These are phyloP conservation scores for Pelmatolapia mariae DNA, from an alignment of 2,113 vertebrate species.

Conservation along the genomic window DNA sequence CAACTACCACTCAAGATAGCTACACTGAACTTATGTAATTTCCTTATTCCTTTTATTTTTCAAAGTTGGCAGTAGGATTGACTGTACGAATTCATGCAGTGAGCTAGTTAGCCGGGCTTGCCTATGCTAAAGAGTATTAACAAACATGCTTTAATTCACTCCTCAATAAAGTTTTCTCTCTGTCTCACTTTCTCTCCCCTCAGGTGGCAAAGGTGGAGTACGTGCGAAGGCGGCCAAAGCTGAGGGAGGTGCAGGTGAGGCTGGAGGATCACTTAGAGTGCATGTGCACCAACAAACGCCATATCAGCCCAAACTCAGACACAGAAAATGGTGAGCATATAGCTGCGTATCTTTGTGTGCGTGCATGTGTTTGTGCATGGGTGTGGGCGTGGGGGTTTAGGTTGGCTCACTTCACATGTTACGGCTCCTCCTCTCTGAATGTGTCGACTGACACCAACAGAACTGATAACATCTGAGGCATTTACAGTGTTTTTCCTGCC, in stretches of 20 bases:
- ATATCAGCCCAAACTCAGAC: slow-evolving; percentile 78
- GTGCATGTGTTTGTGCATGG: neutral
- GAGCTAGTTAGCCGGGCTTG: neutral
- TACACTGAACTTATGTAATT: neutral
- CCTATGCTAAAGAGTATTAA: neutral
- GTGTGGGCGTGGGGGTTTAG: neutral
- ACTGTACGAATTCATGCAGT: neutral
- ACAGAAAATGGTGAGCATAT: slow-evolving; percentile 81
- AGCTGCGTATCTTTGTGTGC: neutral
- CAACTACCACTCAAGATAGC: neutral
- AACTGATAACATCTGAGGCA: slow-evolving; percentile 50
- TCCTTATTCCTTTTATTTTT: neutral
- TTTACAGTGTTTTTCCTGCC: slow-evolving; percentile 33
- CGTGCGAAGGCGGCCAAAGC: slow-evolving; percentile 86
- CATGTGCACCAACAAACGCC: slow-evolving; percentile 78
- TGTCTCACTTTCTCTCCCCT: neutral
- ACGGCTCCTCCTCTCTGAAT: slow-evolving; percentile 19
- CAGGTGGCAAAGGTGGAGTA: slow-evolving; percentile 98
- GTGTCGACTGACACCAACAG: slow-evolving; percentile 8
- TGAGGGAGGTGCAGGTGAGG: slow-evolving; percentile 92
- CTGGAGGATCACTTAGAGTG: slow-evolving; percentile 97
- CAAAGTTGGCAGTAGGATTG: neutral
- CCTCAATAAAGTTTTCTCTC: neutral
- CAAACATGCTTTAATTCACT: neutral
- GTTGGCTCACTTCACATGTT: neutral